Evolutionary conservation across 2,797 vertebrate genomes (phyloP).

Genomic region (Myotis findleyi): DNA sequence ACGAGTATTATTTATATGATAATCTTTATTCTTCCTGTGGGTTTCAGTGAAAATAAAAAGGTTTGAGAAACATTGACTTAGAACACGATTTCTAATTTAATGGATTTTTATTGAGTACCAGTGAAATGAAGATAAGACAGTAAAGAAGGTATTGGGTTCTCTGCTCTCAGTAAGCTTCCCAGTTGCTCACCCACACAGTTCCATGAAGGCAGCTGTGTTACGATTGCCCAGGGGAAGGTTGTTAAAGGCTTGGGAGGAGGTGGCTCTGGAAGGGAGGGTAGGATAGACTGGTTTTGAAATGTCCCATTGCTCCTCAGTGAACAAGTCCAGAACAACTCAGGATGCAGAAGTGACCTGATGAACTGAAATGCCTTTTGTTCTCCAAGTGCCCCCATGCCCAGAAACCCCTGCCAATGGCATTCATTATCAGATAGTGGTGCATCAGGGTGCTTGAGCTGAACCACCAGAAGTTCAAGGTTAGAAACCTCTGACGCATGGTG

Average conservation of each 20-base stretch:
- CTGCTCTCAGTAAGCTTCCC: background rate
- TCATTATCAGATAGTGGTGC: conserved; percentile 57
- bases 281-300: conserved; percentile 11
- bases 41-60: background rate
- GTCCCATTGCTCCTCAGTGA: background rate
- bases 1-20: background rate
- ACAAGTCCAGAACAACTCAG: background rate
- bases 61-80: background rate
- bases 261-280: background rate
- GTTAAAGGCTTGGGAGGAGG: background rate
- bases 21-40: background rate
- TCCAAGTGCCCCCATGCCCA: conserved; percentile 29
- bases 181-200: background rate
- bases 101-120: background rate
- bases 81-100: conserved; percentile 12
- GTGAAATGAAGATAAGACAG: background rate
- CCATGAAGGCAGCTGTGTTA: background rate
- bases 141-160: background rate
- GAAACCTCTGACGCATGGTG: background rate
- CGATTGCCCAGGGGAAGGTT: background rate
- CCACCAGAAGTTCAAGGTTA: background rate
- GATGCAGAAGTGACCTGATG: background rate
- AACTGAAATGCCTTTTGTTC: conserved; percentile 14
- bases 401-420: conserved; percentile 21
- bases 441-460: background rate